These are phyloP conservation scores for Frankliniella fusca DNA, from an alignment of 2,888 invertebrate species.

Conservation along the genomic window DNA sequence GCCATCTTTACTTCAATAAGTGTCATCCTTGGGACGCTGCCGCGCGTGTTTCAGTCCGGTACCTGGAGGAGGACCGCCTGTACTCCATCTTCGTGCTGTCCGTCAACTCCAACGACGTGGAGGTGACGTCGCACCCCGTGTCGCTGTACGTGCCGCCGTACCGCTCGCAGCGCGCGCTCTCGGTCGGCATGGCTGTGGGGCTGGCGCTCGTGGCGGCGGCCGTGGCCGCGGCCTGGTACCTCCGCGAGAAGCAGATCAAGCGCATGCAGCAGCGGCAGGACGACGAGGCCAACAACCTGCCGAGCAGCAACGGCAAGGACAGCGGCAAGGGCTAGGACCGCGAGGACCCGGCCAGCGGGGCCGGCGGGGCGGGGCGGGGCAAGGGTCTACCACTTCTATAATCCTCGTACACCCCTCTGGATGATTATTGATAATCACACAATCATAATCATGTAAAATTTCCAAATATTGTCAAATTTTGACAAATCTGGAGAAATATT, in stretches of 20 bases:
- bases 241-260: slow-evolving; percentile 49
- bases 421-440: no score
- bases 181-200: slow-evolving; percentile 66
- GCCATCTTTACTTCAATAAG: background rate
- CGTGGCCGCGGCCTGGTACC: slow-evolving; percentile 59
- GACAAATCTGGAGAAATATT: no score
- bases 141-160: slow-evolving; percentile 65
- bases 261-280: slow-evolving; percentile 35
- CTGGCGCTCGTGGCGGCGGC: slow-evolving; percentile 63
- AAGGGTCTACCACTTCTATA: no score
- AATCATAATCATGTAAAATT: no score
- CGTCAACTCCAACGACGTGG: slow-evolving; percentile 57
- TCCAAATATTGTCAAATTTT: no score
- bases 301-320: background rate
- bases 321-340: background rate
- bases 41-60: slow-evolving; percentile 58
- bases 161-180: slow-evolving; percentile 64
- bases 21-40: no score
- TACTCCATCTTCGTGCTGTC: slow-evolving; percentile 73
- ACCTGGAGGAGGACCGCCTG: slow-evolving; percentile 65
- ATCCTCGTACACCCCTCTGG: no score
- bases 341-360: no score
- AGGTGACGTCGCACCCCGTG: slow-evolving; percentile 60
- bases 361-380: no score
- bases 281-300: background rate